phyloP scores from a whole-genome alignment of 2,888 invertebrate genomes.

The Biston betularia region DNA sequence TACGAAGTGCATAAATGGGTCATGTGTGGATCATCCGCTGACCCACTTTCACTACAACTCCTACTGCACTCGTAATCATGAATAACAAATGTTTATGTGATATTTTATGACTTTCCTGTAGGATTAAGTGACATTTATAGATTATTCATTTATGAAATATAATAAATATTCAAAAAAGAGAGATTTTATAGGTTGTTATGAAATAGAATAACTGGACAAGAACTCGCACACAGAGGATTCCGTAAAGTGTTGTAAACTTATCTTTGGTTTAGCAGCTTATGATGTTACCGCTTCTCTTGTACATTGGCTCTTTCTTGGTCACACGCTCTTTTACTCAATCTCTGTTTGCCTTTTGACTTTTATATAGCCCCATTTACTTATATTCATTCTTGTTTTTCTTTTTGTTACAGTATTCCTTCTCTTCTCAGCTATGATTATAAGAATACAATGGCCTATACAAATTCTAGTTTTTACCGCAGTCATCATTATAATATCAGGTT shows the following conservation, averaged over 20 bases:
- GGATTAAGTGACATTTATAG: slow-evolving; percentile 12
- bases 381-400: slow-evolving; percentile 27
- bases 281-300: too few relatives aligned
- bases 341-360: neutral
- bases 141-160: slow-evolving; percentile 14
- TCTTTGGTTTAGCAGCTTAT: too few relatives aligned
- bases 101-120: slow-evolving; percentile 22
- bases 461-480: slow-evolving; percentile 48
- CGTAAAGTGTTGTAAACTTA: neutral
- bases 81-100: slow-evolving; percentile 28
- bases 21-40: slow-evolving; percentile 52
- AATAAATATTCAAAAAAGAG: slow-evolving; percentile 9
- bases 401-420: slow-evolving; percentile 69
- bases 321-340: too few relatives aligned
- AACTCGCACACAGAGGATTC: neutral
- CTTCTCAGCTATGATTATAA: slow-evolving; percentile 75
- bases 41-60: slow-evolving; percentile 69
- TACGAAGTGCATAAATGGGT: slow-evolving; percentile 50
- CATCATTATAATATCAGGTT: slow-evolving; percentile 68
- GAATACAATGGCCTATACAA: slow-evolving; percentile 75
- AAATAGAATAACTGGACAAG: neutral
- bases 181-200: slow-evolving; percentile 15
- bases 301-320: too few relatives aligned
- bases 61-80: slow-evolving; percentile 17
- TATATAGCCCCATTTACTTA: neutral